Conservation (phyloP, 1,140 invertebrate species). For the Drosophila nigromelanica region DNA sequence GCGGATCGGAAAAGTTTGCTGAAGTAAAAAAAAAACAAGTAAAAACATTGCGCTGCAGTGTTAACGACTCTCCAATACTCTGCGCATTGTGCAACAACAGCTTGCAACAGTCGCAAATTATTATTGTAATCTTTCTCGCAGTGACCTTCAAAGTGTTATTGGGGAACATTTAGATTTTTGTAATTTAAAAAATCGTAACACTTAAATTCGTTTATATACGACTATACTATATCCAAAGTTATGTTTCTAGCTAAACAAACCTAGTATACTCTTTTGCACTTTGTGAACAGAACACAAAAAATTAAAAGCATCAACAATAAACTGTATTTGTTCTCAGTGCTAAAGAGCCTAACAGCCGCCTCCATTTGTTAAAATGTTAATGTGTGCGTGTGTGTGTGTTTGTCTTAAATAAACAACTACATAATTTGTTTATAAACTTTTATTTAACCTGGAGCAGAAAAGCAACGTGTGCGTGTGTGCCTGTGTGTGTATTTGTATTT, state of each 20-base stretch:
- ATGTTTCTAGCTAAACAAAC: too few species aligned
- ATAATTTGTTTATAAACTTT: conserved; percentile 72
- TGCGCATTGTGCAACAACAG: background rate
- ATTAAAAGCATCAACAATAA: conserved; percentile 42
- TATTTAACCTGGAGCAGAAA: conserved; percentile 39
- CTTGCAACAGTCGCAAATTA: background rate
- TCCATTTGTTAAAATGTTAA: conserved; percentile 21
- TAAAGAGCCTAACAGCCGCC: conserved; percentile 27
- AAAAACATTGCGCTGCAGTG: too few species aligned
- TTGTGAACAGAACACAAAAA: conserved; percentile 14
- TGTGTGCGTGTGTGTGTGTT: conserved; percentile 29
- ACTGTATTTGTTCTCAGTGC: conserved; percentile 40
- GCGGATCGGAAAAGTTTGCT: conserved; percentile 26
- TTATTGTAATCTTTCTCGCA: too few species aligned
- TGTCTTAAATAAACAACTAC: conserved; percentile 66
- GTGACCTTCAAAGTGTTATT: too few species aligned
- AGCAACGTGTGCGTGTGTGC: background rate
- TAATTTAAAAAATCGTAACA: too few species aligned
- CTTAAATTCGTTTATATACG: too few species aligned
- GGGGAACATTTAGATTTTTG: too few species aligned
- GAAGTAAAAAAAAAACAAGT: too few species aligned
- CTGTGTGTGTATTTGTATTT: conserved; percentile 7
- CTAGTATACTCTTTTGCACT: too few species aligned
- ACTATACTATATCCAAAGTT: too few species aligned
- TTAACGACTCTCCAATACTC: too few species aligned